These are phyloP conservation scores for Capra hircus DNA, from an alignment of 2,113 vertebrate genomes.

Conservation along the genomic window DNA sequence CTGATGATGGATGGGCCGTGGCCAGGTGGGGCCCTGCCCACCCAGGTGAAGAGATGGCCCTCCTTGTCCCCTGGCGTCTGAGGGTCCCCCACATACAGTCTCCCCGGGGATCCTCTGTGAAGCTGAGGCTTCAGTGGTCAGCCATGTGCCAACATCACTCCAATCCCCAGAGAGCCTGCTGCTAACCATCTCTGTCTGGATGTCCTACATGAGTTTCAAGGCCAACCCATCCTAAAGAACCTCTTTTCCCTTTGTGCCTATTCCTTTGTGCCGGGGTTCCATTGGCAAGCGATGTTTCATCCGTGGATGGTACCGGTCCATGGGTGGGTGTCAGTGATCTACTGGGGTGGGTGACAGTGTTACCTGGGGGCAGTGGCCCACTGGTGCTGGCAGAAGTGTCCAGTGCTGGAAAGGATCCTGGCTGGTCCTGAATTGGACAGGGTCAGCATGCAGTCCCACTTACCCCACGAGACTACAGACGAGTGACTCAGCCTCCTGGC, in stretches of 20 bases:
- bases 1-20: accelerated
- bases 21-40: not conserved
- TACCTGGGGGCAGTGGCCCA: not conserved
- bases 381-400: not conserved
- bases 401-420: not conserved
- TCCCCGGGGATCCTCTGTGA: not conserved
- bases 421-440: not conserved
- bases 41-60: not conserved
- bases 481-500: not conserved
- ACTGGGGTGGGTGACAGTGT: not conserved
- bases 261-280: not conserved
- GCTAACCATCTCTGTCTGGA: not conserved
- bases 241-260: not conserved
- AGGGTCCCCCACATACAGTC: not conserved
- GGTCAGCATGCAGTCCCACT: not conserved
- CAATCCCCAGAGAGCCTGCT: not conserved
- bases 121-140: not conserved
- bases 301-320: accelerated
- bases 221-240: not conserved
- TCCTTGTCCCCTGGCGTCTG: not conserved
- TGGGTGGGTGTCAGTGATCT: not conserved
- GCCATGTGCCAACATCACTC: not conserved
- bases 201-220: not conserved
- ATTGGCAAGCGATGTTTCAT: not conserved
- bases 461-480: not conserved